These are phyloP conservation scores for Aurelia aurita DNA, from an alignment of 30 jellyfish, hydroid and myxozoan genomes.

Conservation along the genomic window DNA sequence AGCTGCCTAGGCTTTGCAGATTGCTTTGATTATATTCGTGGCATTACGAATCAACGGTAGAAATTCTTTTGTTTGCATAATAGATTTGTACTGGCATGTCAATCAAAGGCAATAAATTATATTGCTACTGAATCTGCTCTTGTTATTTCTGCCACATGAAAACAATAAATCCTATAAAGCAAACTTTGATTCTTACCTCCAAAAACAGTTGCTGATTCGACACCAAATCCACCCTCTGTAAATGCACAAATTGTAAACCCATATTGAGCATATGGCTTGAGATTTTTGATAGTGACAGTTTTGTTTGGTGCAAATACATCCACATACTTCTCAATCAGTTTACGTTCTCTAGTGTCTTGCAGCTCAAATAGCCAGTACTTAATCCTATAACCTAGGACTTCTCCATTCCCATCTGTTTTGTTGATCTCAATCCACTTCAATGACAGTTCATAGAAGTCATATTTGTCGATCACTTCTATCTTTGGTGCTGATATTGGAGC, in stretches of 20 bases:
- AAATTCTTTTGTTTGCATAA: too few species aligned
- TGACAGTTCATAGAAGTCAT: conserved; percentile 25
- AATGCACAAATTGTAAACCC: conserved; percentile 42
- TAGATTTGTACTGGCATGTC: too few species aligned
- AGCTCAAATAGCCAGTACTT: conserved; percentile 29
- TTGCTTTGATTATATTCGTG: too few species aligned
- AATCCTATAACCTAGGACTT: conserved; percentile 55
- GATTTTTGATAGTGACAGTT: conserved; percentile 11
- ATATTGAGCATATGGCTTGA: conserved; percentile 29
- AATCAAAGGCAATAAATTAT: too few species aligned
- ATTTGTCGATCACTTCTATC: conserved; percentile 28
- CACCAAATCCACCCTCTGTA: conserved; percentile 62
- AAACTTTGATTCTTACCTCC: conserved; percentile 33
- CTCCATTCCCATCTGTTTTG: conserved; percentile 47
- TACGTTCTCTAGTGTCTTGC: conserved; percentile 14
- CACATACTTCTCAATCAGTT: not conserved
- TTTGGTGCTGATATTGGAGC: conserved; percentile 57
- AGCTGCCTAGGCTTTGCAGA: too few species aligned
- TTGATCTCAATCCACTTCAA: conserved; percentile 35
- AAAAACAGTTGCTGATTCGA: conserved; percentile 3
- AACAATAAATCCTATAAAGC: too few species aligned
- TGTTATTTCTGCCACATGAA: not conserved
- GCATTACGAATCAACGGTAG: too few species aligned
- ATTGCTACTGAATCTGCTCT: too few species aligned
- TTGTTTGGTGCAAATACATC: conserved; percentile 51